Conservation (phyloP, 2,113 vertebrate species). For the Isurus oxyrinchus region DNA sequence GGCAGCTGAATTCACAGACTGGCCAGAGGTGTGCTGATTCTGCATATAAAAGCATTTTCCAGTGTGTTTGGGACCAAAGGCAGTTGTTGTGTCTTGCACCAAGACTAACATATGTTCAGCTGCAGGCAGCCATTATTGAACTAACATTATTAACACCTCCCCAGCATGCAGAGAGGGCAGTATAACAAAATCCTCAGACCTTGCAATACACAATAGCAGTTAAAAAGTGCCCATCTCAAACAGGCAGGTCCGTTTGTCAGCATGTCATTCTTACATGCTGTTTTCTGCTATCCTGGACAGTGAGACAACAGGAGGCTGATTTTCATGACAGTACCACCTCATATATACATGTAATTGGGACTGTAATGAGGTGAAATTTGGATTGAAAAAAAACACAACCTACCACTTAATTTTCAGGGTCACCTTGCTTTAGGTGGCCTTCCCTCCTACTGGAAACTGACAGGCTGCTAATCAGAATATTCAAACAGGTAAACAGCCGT, state of each 20-base stretch:
- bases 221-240: background rate
- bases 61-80: background rate
- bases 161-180: no score
- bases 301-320: background rate
- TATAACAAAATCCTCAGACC: no score
- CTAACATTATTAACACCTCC: no score
- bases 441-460: background rate
- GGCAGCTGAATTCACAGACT: background rate
- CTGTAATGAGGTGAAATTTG: background rate
- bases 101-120: no score
- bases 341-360: background rate
- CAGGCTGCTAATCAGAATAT: background rate
- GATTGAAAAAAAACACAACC: background rate
- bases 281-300: background rate
- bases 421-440: background rate
- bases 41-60: background rate
- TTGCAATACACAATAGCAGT: no score
- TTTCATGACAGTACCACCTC: background rate
- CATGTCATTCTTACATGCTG: background rate
- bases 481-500: background rate
- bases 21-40: background rate
- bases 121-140: no score
- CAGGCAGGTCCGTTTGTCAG: background rate
- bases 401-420: background rate
- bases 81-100: background rate